Percentiles rank a stretch among this genome's conserved stretches.
Conservation (phyloP, 2,888 invertebrate genomes). For the Meloe dianella region DNA sequence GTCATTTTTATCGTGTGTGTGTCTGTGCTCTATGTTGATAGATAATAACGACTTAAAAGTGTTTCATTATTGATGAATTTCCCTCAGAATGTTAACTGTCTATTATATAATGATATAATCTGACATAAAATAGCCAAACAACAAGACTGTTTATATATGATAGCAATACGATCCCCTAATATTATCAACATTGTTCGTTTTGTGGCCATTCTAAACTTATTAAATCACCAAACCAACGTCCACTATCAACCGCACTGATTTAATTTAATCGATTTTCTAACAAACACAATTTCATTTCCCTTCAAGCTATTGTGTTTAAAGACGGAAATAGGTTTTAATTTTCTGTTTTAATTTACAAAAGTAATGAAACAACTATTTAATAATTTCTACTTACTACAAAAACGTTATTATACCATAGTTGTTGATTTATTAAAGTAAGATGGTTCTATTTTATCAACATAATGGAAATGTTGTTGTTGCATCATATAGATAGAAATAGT, state of each 20-base stretch:
- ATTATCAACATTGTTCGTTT: slow-evolving; percentile 1
- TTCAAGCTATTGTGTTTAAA: slow-evolving; percentile 5
- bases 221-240: slow-evolving; percentile 1
- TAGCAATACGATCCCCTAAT: background rate
- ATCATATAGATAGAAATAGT: slow-evolving; percentile 22
- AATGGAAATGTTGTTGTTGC: slow-evolving; percentile 42
- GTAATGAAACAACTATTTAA: background rate
- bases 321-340: background rate
- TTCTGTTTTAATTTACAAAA: background rate
- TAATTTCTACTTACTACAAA: background rate
- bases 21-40: background rate
- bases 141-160: slow-evolving; percentile 4
- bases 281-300: slow-evolving; percentile 7
- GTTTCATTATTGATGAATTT: background rate
- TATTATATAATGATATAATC: background rate
- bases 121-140: background rate
- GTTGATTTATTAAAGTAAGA: slow-evolving; percentile 27
- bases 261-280: slow-evolving; percentile 8
- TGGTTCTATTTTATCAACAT: slow-evolving; percentile 38
- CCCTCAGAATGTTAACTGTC: background rate
- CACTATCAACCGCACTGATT: slow-evolving; percentile 6
- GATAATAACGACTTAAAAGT: background rate
- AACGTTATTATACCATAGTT: background rate
- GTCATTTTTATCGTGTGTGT: too few species aligned
- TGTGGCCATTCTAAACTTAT: background rate